Evolutionary conservation across 2,888 invertebrate genomes (phyloP).

Genomic region (Galeruca laticollis): DNA sequence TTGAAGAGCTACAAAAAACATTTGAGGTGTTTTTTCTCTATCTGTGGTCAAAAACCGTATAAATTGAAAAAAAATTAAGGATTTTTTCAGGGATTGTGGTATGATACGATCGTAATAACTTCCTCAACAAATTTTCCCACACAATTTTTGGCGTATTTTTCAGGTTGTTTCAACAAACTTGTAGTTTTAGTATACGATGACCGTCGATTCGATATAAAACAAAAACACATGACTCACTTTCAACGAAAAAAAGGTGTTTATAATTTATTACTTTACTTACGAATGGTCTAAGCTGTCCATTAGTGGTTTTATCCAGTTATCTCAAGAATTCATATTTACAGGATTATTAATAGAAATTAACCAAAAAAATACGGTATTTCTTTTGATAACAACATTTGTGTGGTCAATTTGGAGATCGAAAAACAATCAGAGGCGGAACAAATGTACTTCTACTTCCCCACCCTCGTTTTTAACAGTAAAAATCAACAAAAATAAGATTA

Average conservation of each 20-base stretch:
- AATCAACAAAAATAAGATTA: neutral
- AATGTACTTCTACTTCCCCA: conserved; percentile 10
- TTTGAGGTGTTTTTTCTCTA: too few species aligned
- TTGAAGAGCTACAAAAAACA: too few species aligned
- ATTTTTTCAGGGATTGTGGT: too few species aligned
- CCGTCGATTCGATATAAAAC: conserved; percentile 11
- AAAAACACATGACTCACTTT: conserved; percentile 31
- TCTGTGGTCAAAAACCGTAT: too few species aligned
- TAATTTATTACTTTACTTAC: conserved; percentile 32
- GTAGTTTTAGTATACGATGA: neutral
- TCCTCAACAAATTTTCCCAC: too few species aligned
- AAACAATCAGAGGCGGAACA: conserved; percentile 25
- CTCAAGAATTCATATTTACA: conserved; percentile 43
- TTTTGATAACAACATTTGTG: conserved; percentile 39
- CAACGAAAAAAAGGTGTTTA: conserved; percentile 20
- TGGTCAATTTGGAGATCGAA: conserved; percentile 36
- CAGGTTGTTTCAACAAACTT: neutral
- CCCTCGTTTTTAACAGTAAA: neutral
- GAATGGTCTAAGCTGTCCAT: conserved; percentile 33
- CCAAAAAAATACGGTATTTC: conserved; percentile 34
- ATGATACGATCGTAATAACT: too few species aligned
- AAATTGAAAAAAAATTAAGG: too few species aligned
- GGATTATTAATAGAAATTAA: conserved; percentile 44
- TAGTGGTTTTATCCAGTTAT: conserved; percentile 37
- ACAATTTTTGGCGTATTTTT: too few species aligned